Percentiles rank a stretch among this genome's conserved stretches.
These are phyloP conservation scores for Penaeus chinensis DNA, from an alignment of 1,140 invertebrate species.

Conservation along the genomic window DNA sequence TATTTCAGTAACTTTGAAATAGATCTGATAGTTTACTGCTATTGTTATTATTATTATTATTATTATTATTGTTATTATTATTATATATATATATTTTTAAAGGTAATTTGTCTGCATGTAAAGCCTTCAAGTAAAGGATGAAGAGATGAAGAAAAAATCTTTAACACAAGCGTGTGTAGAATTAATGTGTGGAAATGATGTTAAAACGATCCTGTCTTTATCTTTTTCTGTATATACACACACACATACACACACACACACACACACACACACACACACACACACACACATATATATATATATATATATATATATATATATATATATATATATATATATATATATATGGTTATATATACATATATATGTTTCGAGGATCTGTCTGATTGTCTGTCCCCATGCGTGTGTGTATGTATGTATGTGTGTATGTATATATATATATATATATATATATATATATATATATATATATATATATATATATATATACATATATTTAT, in stretches of 20 bases:
- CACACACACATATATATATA: neutral
- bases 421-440: neutral
- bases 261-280: neutral
- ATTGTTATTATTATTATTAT: neutral
- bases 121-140: neutral
- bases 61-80: neutral
- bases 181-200: too few species aligned
- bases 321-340: constrained; percentile 13
- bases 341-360: constrained; percentile 9
- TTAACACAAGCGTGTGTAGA: too few species aligned
- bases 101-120: neutral
- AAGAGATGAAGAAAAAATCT: neutral
- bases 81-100: neutral
- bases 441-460: constrained; percentile 15
- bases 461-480: neutral
- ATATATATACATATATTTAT: neutral
- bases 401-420: neutral
- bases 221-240: neutral
- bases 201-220: too few species aligned
- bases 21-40: too few species aligned
- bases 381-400: neutral
- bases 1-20: too few species aligned
- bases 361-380: neutral
- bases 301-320: neutral
- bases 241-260: neutral